Evolutionary conservation across 2,113 vertebrate species (phyloP).

Genomic region (Microcebus jonahi): DNA sequence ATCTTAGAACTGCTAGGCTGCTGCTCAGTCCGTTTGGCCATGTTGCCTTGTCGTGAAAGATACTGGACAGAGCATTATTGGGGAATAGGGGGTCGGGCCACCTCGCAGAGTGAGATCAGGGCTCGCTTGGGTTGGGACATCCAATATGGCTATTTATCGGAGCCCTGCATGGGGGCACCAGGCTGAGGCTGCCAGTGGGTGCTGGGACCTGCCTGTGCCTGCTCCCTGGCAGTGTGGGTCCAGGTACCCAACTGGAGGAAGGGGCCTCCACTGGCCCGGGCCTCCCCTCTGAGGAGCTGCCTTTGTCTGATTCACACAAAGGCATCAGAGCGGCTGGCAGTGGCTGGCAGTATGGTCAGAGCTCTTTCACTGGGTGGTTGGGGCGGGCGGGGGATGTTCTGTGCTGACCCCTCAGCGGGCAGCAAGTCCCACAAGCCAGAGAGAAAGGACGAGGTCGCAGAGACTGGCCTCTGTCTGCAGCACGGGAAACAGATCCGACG

Average conservation of each 20-base stretch:
- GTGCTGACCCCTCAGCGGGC: neutral
- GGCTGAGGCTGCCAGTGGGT: neutral
- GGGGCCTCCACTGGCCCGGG: neutral
- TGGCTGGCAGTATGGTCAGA: neutral
- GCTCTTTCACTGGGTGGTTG: neutral
- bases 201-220: neutral
- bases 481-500: neutral
- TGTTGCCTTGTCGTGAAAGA: neutral
- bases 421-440: neutral
- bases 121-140: accelerated
- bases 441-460: constrained; percentile 54
- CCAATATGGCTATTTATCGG: accelerated
- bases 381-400: neutral
- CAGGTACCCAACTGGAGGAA: neutral
- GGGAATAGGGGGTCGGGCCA: accelerated
- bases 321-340: neutral
- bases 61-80: accelerated
- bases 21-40: accelerated
- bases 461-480: neutral
- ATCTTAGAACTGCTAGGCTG: accelerated
- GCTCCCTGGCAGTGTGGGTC: neutral
- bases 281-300: neutral
- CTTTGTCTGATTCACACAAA: neutral
- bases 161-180: accelerated
- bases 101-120: accelerated